Evolutionary conservation across 2,113 vertebrate species (phyloP).

Genomic region (Mormyrus lacerda): DNA sequence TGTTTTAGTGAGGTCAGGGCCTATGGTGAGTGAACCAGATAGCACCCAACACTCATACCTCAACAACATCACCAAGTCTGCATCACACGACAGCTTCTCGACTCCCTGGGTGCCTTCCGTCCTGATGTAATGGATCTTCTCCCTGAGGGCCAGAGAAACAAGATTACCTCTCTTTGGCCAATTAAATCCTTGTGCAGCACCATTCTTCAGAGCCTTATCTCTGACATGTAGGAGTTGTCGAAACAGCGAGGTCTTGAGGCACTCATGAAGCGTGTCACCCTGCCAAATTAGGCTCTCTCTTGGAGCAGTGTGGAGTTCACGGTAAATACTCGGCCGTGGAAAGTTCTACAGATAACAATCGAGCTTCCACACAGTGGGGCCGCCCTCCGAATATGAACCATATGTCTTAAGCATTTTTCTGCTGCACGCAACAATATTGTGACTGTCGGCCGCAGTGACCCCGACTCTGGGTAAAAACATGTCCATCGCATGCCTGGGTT

Average conservation of each 20-base stretch:
- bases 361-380: constrained; percentile 14
- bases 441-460: neutral
- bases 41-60: constrained; percentile 60
- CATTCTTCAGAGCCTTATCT: neutral
- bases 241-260: constrained; percentile 4
- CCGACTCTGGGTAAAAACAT: neutral
- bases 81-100: constrained; percentile 92
- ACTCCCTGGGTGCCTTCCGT: constrained; percentile 88
- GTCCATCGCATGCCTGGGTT: neutral
- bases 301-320: neutral
- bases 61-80: constrained; percentile 91
- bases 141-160: constrained; percentile 58
- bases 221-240: constrained; percentile 5
- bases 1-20: neutral
- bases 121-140: constrained; percentile 96
- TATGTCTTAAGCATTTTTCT: neutral
- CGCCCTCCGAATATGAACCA: neutral
- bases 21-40: neutral
- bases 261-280: constrained; percentile 18
- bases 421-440: neutral
- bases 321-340: constrained; percentile 11
- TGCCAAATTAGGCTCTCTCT: neutral
- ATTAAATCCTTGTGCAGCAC: neutral
- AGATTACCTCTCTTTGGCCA: constrained; percentile 10
- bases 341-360: constrained; percentile 33